These are phyloP conservation scores for Sphaerodactylus townsendi DNA, from an alignment of 2,113 vertebrate species.

Conservation along the genomic window DNA sequence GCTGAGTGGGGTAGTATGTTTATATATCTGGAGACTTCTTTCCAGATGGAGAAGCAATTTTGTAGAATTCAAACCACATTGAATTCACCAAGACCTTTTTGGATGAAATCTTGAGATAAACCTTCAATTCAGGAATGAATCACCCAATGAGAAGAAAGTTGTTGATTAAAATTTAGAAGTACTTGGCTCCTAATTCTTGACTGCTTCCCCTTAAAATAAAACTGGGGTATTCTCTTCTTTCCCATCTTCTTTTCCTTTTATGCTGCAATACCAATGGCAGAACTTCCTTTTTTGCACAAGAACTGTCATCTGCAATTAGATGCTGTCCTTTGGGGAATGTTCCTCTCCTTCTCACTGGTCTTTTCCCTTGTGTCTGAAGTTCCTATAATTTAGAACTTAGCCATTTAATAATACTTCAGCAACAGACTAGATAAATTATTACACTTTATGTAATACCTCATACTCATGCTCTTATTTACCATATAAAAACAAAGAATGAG, in stretches of 20 bases:
- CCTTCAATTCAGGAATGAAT: not conserved
- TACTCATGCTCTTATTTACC: conserved; percentile 23
- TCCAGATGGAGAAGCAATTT: not conserved
- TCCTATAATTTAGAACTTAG: conserved; percentile 31
- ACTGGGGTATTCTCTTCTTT: not conserved
- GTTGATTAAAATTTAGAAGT: not conserved
- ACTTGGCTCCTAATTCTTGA: not conserved
- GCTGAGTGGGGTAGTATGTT: not conserved
- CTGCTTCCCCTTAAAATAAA: too few species aligned
- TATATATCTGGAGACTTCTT: not conserved
- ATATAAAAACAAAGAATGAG: not conserved
- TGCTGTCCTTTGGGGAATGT: not conserved
- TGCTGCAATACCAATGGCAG: not conserved
- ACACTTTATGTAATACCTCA: conserved; percentile 16
- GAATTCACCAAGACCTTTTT: not conserved
- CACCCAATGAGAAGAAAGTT: not conserved
- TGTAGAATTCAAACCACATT: not conserved
- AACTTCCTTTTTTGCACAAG: not conserved
- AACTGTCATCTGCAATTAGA: not conserved
- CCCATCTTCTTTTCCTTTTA: not conserved
- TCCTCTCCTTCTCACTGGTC: not conserved
- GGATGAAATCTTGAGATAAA: not conserved
- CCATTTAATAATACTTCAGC: not conserved
- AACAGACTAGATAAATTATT: not conserved
- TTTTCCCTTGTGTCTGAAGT: not conserved